phyloP scores from a whole-genome alignment of 1,140 invertebrate genomes.

The Musca domestica region DNA sequence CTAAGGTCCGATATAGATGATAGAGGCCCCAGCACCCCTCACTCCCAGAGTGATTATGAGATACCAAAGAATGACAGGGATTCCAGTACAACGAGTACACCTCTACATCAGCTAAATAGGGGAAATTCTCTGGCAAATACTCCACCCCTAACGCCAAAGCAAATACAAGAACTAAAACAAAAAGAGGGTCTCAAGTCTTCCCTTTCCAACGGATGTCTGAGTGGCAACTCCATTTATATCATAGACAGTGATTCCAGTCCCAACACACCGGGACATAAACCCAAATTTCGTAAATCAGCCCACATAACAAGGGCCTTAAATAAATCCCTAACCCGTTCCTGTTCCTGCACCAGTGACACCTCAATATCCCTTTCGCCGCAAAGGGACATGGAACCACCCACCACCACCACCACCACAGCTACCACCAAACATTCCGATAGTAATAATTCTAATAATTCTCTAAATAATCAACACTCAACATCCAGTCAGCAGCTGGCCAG shows the following conservation, averaged over 20 bases:
- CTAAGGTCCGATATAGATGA: slow-evolving; percentile 46
- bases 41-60: slow-evolving; percentile 36
- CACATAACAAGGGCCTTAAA: slow-evolving; percentile 17
- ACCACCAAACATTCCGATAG: too few species aligned
- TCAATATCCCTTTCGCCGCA: neutral
- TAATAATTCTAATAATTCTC: too few species aligned
- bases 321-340: slow-evolving; percentile 38
- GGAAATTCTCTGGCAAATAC: slow-evolving; percentile 28
- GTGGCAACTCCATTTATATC: slow-evolving; percentile 35
- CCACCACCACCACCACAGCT: neutral
- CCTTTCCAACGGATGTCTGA: slow-evolving; percentile 10
- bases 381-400: neutral
- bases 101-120: slow-evolving; percentile 31
- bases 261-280: slow-evolving; percentile 36
- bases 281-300: slow-evolving; percentile 45
- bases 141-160: slow-evolving; percentile 7
- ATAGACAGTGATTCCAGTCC: slow-evolving; percentile 42
- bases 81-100: slow-evolving; percentile 23
- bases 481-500: neutral
- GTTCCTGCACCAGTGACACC: slow-evolving; percentile 34
- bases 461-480: neutral
- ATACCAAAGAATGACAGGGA: slow-evolving; percentile 35
- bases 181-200: neutral
- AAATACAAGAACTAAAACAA: neutral
- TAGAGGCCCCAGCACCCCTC: slow-evolving; percentile 23